Evolutionary conservation across 2,113 vertebrate species (phyloP), one percentile per base, ranked within the genome.

Genomic region (Pluvianellus socialis): DNA sequence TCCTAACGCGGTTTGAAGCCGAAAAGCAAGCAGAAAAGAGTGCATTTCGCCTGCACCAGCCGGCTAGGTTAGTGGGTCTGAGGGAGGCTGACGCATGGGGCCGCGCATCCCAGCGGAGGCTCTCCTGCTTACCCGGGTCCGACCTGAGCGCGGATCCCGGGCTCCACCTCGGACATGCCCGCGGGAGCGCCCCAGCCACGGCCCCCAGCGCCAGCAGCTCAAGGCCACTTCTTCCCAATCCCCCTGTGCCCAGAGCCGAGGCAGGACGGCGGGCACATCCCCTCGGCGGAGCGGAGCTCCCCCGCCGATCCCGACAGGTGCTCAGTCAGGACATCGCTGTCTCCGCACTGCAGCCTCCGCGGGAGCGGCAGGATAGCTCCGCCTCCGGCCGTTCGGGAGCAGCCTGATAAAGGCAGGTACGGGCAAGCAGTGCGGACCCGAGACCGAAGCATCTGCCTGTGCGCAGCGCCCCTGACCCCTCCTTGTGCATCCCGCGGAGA

Each of bases 391-490:
- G 28, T 10, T 40, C 47, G 62, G 95, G 94, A 94, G 3, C 95
- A 24, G 68, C 74, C 61, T 53, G 96, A 98, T 98, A 98, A 98
- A 98, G 96, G 95, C 88, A 87, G 91, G 90, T 89, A 86, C 83
- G 63, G 84, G 35, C 49, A 7, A n/a, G 86, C 84, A 4, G 63
- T 71, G 38, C 20, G 84, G 87, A 89, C 55, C 94, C 79, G 61
- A 16, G 77, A 79, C 82, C 35, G 35, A 49, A 94, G 87, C 42
- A 74, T 94, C 96, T n/a, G 94, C 83, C 67, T 9, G 7, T 12
- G 87, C 53, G 21, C 52, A 1, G 42, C 85, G 91, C 52, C 66
- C 92, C 86, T 4, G 94, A 32, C 66, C 59, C 40, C 4, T 70
- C 77, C 44, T 13, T 30, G 45, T 56, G n/a, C 58, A 9, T 14